Evolutionary conservation across 1,140 invertebrate genomes (phyloP), one percentile per base, ranked within the genome.

Genomic region (Zaprionus camerounensis): DNA sequence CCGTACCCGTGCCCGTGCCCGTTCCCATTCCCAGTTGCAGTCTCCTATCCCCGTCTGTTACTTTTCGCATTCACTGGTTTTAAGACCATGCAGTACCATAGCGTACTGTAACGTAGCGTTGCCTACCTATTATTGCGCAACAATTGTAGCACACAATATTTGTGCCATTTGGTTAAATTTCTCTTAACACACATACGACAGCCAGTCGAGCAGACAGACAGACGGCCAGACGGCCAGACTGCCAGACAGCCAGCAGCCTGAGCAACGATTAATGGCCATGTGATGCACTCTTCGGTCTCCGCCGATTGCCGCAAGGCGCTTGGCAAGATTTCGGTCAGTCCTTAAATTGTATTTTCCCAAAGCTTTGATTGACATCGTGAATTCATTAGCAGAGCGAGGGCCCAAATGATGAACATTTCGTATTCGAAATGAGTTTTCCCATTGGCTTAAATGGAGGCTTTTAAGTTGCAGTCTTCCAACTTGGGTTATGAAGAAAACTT

Each of bases 131-230:
- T 88, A 71, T 88, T 88, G 84, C 85, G 85, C 85, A 90, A 88
- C 73, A 88, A 80, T 83, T 82, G 78, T 88, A 87, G 69, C 84
- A 86, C 73, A 82, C 68, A 83, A 84, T 84, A 90, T 88, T 87
- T 81, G 85, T 88, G 85, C 84, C 84, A 90, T 81, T 88, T 81
- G 84, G 82, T 79, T 86, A 73, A 90, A 85, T 90, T 87, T 90
- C 84, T 81, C 84, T 78, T 73, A 71, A 90, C 85, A 90, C 67
- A 81, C 70, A 71, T 57, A 64, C 57, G 38, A 55, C 46, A 41
- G 28, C 6, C 24, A 28, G 61, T 34, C n/a, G 12, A 20, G 15
- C 38, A 46, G 49, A 26, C 15, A 12, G 63, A 36, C 38, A 22
- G 20, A 22, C 46, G 2, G 12, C 2, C 46, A 22, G 26, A 20